Evolutionary conservation across 2,113 vertebrate species (phyloP), one percentile per base, ranked within the genome.

Genomic region (Fulmarus glacialis): DNA sequence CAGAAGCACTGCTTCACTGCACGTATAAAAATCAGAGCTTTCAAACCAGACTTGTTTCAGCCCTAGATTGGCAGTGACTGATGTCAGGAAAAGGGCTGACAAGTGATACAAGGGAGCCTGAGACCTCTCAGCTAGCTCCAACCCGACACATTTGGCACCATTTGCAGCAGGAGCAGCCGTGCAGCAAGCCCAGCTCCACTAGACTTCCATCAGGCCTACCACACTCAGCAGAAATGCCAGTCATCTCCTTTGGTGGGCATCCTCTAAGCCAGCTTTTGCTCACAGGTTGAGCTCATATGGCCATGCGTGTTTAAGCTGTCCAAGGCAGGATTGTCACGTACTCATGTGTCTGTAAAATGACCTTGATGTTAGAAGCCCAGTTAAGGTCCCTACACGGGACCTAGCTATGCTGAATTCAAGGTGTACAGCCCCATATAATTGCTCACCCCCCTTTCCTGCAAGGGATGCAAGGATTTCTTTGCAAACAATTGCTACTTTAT

Each of bases 351-450:
- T 68, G 26, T 45, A 38, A 72, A 82, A 47, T 16, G 8, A 14
- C 24, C 7, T 3, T 9, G 18, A 36, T 9, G 3, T 17, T 43
- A 42, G 11, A 7, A 71, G 7, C 48, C 64, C 60, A 21, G 9
- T 7, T n/a, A 73, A 32, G n/a, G 30, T 68, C 53, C 24, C n/a
- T 13, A 5, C 4, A 9, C 0, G 0, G 50, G 32, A 68, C 12
- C 15, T 50, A 79, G 8, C 36, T 12, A 8, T 7, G 9, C 53
- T 66, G 27, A 82, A 77, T 58, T 85, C 34, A 48, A 60, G 15
- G 8, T 23, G 10, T 13, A 29, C 16, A 58, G 7, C 34, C 15
- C 45, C 14, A 6, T 9, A 12, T 29, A 66, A 67, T 7, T 42
- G 72, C 38, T 72, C 18, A 15, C 16, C 10, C 30, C 67, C 27